Conservation (phyloP, 2,113 vertebrate genomes). For the Malurus cyaneus region DNA sequence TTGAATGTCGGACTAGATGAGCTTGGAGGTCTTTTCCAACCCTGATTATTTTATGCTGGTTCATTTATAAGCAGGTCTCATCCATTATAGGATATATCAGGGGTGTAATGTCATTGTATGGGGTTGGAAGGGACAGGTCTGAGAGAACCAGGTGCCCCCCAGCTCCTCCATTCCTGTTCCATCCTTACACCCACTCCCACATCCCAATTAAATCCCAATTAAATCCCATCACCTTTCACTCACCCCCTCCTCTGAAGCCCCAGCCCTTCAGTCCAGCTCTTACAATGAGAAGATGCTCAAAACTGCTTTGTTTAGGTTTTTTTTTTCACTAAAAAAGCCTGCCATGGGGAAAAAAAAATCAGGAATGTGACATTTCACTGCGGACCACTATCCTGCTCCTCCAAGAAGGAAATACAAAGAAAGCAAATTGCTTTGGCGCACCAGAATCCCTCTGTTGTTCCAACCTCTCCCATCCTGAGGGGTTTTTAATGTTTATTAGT, state of each 20-base stretch:
- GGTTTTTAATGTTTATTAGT: neutral
- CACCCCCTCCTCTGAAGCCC: neutral
- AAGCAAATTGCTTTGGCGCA: neutral
- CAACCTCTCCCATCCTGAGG: neutral
- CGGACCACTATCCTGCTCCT: rapidly evolving
- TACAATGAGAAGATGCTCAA: neutral
- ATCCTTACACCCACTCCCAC: rapidly evolving
- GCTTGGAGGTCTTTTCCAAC: neutral
- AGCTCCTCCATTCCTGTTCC: neutral
- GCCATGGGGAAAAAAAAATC: rapidly evolving
- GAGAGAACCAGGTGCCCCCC: neutral
- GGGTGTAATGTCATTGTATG: rapidly evolving
- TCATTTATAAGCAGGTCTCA: neutral
- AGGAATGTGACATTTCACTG: neutral
- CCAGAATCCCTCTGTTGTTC: neutral
- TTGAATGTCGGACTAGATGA: neutral
- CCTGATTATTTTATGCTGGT: neutral
- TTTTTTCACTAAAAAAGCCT: neutral
- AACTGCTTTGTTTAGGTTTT: neutral
- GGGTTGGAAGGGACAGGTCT: neutral
- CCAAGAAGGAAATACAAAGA: neutral
- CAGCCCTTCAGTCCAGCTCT: neutral
- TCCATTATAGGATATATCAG: rapidly evolving
- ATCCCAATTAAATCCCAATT: neutral
- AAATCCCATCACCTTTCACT: rapidly evolving